These are phyloP conservation scores for Pachyramphus minor DNA, from an alignment of 2,113 vertebrate species.

Conservation along the genomic window DNA sequence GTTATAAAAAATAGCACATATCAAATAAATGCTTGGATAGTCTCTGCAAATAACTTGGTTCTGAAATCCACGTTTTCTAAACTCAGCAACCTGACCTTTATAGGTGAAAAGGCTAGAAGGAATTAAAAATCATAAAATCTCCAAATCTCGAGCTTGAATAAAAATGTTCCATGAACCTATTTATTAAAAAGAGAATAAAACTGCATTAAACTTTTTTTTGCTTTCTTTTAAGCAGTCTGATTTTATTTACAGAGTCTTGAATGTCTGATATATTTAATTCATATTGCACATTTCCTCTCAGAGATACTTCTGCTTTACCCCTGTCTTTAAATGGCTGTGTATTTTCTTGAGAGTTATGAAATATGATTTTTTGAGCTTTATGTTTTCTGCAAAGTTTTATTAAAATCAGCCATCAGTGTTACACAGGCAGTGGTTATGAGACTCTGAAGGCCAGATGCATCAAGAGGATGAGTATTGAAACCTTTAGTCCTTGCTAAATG, in stretches of 20 bases:
- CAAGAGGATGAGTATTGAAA: neutral
- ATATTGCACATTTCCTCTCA: neutral
- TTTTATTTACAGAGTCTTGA: neutral
- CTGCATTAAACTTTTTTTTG: neutral
- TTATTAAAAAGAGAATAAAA: neutral
- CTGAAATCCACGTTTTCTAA: neutral
- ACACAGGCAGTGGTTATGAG: neutral
- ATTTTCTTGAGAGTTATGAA: neutral
- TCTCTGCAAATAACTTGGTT: neutral
- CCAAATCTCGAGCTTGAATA: neutral
- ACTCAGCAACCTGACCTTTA: neutral
- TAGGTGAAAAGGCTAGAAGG: accelerated
- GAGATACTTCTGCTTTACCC: neutral
- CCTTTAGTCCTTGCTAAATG: neutral
- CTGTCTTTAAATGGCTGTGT: neutral
- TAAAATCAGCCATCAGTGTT: neutral
- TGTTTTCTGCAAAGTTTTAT: neutral
- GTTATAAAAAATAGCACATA: neutral
- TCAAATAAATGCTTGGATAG: neutral
- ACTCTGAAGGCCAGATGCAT: neutral
- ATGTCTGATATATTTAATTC: neutral
- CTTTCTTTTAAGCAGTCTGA: neutral
- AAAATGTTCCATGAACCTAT: neutral
- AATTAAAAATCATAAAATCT: neutral
- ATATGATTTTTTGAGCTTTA: neutral